Evolutionary conservation across 2,113 vertebrate species (phyloP).

Genomic region (Takifugu bimaculatus): DNA sequence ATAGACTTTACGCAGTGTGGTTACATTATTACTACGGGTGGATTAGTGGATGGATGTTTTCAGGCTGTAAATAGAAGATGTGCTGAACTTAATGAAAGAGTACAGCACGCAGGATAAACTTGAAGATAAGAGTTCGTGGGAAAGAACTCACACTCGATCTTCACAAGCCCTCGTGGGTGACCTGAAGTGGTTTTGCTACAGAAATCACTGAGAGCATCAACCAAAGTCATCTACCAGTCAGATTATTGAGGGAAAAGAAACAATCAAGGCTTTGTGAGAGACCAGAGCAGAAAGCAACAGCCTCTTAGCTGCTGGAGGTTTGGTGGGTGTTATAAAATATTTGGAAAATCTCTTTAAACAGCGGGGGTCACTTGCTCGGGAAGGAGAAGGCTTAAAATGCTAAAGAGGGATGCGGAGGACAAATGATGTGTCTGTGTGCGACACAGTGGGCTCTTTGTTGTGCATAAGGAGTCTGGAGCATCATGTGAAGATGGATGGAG

Average conservation of each 20-base stretch:
- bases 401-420: constrained; percentile 57
- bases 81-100: constrained; percentile 4
- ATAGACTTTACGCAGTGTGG: too few relatives aligned
- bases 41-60: background rate
- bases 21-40: background rate
- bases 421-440: constrained; percentile 56
- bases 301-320: constrained; percentile 29
- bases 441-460: constrained; percentile 69
- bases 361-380: constrained; percentile 40
- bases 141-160: constrained; percentile 20
- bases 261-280: constrained; percentile 55
- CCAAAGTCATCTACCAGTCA: constrained; percentile 18
- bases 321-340: constrained; percentile 69
- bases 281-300: constrained; percentile 31
- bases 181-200: constrained; percentile 16
- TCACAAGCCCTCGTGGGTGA: constrained; percentile 31
- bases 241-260: constrained; percentile 23
- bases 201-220: constrained; percentile 8
- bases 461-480: constrained; percentile 30
- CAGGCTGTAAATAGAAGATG: too few relatives aligned
- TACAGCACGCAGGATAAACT: constrained; percentile 21
- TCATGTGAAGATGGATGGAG: constrained; percentile 53
- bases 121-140: constrained; percentile 35
- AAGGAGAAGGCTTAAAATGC: constrained; percentile 63
- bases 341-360: constrained; percentile 66